phyloP scores from a whole-genome alignment of 1,140 invertebrate species.

The Macrobrachium rosenbergii region DNA sequence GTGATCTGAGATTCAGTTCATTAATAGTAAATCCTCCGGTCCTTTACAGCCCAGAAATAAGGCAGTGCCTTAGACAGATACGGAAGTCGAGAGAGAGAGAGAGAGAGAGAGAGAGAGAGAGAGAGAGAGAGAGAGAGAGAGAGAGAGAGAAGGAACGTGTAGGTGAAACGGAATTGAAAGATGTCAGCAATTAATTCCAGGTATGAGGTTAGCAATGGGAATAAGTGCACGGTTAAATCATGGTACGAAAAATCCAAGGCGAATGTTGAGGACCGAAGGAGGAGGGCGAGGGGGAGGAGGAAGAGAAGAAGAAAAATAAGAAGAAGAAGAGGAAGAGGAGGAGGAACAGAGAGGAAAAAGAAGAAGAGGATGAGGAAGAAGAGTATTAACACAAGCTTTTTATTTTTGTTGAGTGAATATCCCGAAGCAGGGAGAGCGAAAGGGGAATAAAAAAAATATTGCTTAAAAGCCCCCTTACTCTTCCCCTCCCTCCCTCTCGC shows the following conservation, averaged over 20 bases:
- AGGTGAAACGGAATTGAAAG: neutral
- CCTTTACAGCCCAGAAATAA: neutral
- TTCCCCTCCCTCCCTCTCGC: too few relatives aligned
- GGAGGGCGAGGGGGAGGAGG: neutral
- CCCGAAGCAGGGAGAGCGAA: too few relatives aligned
- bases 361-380: neutral
- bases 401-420: too few relatives aligned
- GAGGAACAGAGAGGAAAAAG: constrained; percentile 6
- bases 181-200: neutral
- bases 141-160: constrained; percentile 2
- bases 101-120: constrained; percentile 37
- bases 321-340: neutral
- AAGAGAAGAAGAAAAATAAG: too few relatives aligned
- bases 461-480: too few relatives aligned
- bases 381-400: too few relatives aligned
- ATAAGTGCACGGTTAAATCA: neutral
- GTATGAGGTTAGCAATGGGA: neutral
- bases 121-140: constrained; percentile 29
- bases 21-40: too few relatives aligned
- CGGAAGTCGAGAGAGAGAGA: constrained; percentile 27
- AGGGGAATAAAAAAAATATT: too few relatives aligned
- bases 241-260: neutral
- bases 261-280: neutral
- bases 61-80: neutral
- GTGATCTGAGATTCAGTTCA: too few relatives aligned